Base-by-base conservation (phyloP, 2,113 vertebrate genomes). In the Oreochromis tanganicae region DNA sequence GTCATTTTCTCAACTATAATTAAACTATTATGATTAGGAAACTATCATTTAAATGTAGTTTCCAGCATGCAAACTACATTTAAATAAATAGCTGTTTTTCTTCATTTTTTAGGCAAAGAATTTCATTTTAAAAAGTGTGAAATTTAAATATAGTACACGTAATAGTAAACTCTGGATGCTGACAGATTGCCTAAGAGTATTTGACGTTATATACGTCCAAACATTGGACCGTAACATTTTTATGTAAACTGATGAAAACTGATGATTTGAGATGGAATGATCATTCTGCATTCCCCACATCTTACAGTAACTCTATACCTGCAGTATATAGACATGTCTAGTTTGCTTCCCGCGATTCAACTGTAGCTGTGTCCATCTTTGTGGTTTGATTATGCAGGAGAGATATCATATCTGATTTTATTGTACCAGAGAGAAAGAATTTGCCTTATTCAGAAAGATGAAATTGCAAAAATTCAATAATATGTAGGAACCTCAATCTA, bases 151-250 rank as follows among this genome's bases (percentile, higher is more conserved):
- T 38, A 8, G 34, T 66, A 3, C 29, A 19, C 1, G 7, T 59
- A 59, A 16, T 5, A 3, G 56, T 2, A 29, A 59, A 17, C 27
- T 56, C 21, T 59, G 56, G 27, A 32, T 59, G 27, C 56, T 59
- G 27, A 38, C 61, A 38, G 29, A 46, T 5, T 12, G 13, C 43
- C 38, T 5, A 19, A 61, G 61, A 66, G 17, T 12, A 7, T 66
- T n/a, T 38, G 34, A 38, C 0, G 1, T 11, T 36, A 7, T 1
- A 36, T 63, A 4, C 1, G 1, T 12, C 6, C 61, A 1, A 36
- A 66, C 10, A 12, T n/a, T 68, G 34, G 34, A 41, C 0, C 9
- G 3, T 73, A 73, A 73, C 14, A 10, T 48, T 48, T 48, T 11
- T 6, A 6, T 73, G 66, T 9, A 27, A 73, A 9, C n/a, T 4